A percentile compares a stretch with the other conserved stretches of the same genome.
phyloP scores from a whole-genome alignment of 2,797 vertebrate species.

The Mormyrus hasselquistii region DNA sequence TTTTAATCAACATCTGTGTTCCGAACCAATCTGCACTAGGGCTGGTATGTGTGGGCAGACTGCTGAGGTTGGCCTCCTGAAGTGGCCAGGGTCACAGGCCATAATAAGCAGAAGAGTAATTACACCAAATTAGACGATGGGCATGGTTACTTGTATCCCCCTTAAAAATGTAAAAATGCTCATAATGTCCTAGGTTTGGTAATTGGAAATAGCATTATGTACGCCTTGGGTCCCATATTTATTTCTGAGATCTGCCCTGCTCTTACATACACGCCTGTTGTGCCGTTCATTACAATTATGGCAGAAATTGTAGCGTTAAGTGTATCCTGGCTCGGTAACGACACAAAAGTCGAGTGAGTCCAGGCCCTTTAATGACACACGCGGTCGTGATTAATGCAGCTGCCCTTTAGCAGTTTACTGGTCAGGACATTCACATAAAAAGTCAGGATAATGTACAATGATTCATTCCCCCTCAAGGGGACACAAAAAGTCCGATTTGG shows the following conservation, averaged over 20 bases:
- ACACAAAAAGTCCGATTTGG: not conserved
- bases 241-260: constrained; percentile 19
- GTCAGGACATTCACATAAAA: constrained; percentile 1
- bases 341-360: not conserved
- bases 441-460: not conserved
- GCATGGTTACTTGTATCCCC: constrained; percentile 24
- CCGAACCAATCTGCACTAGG: not conserved
- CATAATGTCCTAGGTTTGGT: constrained; percentile 17
- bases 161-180: constrained; percentile 9
- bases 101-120: constrained; percentile 11
- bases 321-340: not conserved
- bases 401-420: not conserved
- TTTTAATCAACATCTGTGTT: not conserved
- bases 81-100: not conserved
- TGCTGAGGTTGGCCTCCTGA: not conserved
- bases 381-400: constrained; percentile 8
- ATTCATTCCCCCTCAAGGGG: not conserved
- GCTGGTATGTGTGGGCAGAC: not conserved
- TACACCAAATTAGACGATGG: constrained; percentile 25
- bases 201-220: constrained; percentile 16
- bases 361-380: constrained; percentile 18
- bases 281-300: constrained; percentile 23
- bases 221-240: constrained; percentile 27
- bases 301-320: constrained; percentile 9
- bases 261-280: constrained; percentile 3